Percentiles rank a stretch among this genome's conserved stretches.
These are phyloP conservation scores for Escarpia spicata DNA, from an alignment of 2,888 invertebrate species.

Conservation along the genomic window DNA sequence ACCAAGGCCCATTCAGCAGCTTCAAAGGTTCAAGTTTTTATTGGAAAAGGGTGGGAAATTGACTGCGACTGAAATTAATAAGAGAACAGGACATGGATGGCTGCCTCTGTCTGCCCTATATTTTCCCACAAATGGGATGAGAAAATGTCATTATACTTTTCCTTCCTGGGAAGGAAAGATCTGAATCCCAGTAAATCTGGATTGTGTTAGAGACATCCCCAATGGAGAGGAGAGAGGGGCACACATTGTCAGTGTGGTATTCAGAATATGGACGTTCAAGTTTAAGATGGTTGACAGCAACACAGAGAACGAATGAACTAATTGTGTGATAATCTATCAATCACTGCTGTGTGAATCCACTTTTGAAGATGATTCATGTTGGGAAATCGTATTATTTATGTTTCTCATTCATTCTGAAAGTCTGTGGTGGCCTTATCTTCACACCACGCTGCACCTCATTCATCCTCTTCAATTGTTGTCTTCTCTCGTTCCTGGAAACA, in stretches of 20 bases:
- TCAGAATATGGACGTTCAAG: neutral
- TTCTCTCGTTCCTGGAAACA: neutral
- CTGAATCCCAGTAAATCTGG: neutral
- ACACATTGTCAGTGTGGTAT: neutral
- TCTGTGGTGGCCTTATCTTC: neutral
- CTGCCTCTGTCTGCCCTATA: neutral
- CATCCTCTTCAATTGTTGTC: neutral
- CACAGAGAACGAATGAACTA: neutral
- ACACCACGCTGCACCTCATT: neutral
- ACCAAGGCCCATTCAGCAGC: neutral
- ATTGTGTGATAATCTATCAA: neutral
- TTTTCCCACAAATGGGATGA: neutral
- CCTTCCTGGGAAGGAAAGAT: neutral
- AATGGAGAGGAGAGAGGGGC: neutral
- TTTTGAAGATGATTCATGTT: neutral
- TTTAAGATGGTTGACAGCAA: neutral
- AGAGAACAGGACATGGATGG: neutral
- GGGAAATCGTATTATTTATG: neutral
- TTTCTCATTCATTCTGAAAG: slow-evolving; percentile 7
- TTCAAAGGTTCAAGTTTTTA: neutral
- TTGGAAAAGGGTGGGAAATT: slow-evolving; percentile 3
- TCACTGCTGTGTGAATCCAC: neutral
- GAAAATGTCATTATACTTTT: neutral
- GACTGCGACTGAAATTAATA: slow-evolving; percentile 16
- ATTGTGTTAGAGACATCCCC: neutral